Evolutionary conservation across 2,113 vertebrate genomes (phyloP).

Genomic region (Cyphomyrus plagiostoma): DNA sequence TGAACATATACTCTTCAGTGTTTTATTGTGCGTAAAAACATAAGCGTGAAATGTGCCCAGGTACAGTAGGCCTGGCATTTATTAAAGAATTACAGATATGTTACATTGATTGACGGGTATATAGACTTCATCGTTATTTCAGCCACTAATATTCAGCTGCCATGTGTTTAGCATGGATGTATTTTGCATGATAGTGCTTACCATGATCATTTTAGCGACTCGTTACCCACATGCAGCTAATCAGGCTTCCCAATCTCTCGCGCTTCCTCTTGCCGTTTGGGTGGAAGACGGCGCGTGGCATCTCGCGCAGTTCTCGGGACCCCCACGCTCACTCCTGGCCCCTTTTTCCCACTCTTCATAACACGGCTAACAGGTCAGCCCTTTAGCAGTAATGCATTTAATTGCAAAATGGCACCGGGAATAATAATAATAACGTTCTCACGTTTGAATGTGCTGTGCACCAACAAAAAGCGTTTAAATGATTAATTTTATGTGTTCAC

Average conservation of each 20-base stretch:
- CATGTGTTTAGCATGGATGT: not conserved
- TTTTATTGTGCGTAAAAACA: not conserved
- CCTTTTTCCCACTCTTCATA: not conserved
- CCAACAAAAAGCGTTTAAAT: not conserved
- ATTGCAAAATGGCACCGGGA: not conserved
- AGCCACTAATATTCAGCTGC: not conserved
- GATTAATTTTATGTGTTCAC: not conserved
- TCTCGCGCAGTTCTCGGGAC: not conserved
- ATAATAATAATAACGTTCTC: not conserved
- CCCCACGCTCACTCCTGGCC: not conserved
- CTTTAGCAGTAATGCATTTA: not conserved
- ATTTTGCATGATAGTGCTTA: not conserved
- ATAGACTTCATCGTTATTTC: not conserved
- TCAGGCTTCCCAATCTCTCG: not conserved
- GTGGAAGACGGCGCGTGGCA: not conserved
- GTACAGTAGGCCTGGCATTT: not conserved
- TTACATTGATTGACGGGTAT: not conserved
- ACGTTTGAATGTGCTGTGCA: not conserved
- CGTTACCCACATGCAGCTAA: not conserved
- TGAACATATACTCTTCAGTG: not conserved
- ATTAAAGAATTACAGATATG: not conserved
- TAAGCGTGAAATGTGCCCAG: not conserved
- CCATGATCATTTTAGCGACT: not conserved
- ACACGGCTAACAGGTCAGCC: not conserved
- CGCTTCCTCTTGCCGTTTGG: not conserved